These are phyloP conservation scores for Amphiprion ocellaris DNA, from an alignment of 2,113 vertebrate species.

Conservation along the genomic window DNA sequence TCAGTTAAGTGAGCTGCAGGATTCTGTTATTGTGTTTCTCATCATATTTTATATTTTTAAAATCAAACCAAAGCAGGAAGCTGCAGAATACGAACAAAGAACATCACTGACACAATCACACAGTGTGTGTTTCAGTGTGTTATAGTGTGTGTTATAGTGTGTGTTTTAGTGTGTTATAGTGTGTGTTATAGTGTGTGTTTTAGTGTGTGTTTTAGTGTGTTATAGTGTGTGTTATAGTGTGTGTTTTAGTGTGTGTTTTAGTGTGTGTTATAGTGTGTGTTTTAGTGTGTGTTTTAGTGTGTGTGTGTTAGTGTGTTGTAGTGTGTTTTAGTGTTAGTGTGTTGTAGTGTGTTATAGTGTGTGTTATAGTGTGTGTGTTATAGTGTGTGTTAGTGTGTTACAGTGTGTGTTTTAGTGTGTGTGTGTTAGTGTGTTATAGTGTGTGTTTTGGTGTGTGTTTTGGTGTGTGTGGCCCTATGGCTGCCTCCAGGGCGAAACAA, in stretches of 20 bases:
- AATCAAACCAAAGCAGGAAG: constrained; percentile 39
- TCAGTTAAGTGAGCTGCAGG: background rate
- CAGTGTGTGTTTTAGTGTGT: background rate
- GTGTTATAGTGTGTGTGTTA: too few species aligned
- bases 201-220: too few species aligned
- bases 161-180: constrained; percentile 16
- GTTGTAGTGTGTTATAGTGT: background rate
- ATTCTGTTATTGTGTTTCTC: constrained; percentile 9
- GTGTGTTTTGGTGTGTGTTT: constrained; percentile 17
- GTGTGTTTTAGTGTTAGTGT: constrained; percentile 21
- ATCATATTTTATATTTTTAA: constrained; percentile 36
- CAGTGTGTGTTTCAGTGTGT: constrained; percentile 14
- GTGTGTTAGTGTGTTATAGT: constrained; percentile 19
- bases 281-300: constrained; percentile 13
- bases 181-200: background rate
- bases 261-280: constrained; percentile 14
- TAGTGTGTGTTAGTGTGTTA: background rate
- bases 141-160: constrained; percentile 26
- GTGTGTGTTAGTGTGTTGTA: constrained; percentile 22
- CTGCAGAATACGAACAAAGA: constrained; percentile 47
- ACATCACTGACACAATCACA: constrained; percentile 12
- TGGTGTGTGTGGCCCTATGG: constrained; percentile 59
- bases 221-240: too few species aligned
- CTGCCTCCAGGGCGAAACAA: constrained; percentile 73
- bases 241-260: background rate